Base-by-base conservation (phyloP, 2,888 invertebrate species). In the Eledona agricola region DNA sequence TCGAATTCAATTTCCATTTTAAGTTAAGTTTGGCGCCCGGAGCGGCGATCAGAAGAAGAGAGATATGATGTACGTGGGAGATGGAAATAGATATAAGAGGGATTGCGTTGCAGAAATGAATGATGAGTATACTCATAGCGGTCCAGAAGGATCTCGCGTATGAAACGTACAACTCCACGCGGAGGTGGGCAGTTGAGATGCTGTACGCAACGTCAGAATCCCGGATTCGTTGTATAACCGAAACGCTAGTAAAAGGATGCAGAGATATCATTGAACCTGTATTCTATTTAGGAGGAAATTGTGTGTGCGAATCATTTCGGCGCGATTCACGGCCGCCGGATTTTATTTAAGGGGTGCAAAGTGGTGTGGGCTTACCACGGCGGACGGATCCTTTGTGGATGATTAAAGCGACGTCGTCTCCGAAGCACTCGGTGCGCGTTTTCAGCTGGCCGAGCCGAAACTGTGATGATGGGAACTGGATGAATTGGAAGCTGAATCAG, bases 1-100 rank as follows among this genome's bases (percentile, higher is more conserved):
- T 38, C 51, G 60, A 63, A 72, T 72, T 71, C 72, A 72, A 72
- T 73, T 72, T 73, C 71, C 72, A 72, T 71, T 70, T 72, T 71
- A 69, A 72, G 71, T 70, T 70, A 63, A 66, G 64, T 58, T 61
- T 58, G 59, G 59, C 62, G 65, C 65, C 64, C 59, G 55, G 29
- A 60, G 58, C 55, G 50, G 22, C 35, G 46, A 45, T 38, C 55
- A 37, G 32, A 53, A 51, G 34, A 47, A 51, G 49, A 54, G 34
- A 42, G 55, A 38, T 34, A 45, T 37, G 53, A 52, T 40, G 50
- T 52, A 31, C 35, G 42, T 23, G 38, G 22, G 55, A 63, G 62
- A 65, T 56, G 52, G 64, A 58, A 60, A 63, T 60, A 63, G 64
- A 65, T 64, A 60, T 57, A 60, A 63, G 60, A 67, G 63, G 68